These are phyloP conservation scores for Acropternis orthonyx DNA, from an alignment of 2,797 vertebrate species.

Conservation along the genomic window DNA sequence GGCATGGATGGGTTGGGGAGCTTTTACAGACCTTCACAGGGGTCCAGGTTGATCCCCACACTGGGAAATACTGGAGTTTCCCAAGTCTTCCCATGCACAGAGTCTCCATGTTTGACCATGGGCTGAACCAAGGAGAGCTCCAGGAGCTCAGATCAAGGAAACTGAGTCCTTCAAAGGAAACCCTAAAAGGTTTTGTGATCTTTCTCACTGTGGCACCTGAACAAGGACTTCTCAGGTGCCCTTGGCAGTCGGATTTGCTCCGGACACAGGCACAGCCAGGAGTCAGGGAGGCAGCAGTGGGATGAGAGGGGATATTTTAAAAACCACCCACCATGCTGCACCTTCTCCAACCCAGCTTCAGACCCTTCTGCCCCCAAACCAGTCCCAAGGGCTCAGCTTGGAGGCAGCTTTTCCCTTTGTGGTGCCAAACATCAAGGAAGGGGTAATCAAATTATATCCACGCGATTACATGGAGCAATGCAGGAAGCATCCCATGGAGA, in stretches of 20 bases:
- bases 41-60: neutral
- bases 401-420: neutral
- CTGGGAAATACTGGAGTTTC: neutral
- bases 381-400: neutral
- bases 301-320: neutral
- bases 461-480: neutral
- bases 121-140: neutral
- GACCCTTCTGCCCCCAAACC: neutral
- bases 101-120: neutral
- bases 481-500: neutral
- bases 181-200: neutral
- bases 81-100: neutral
- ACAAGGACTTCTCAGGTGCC: neutral
- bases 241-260: neutral
- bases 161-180: neutral
- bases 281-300: neutral
- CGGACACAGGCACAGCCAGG: neutral
- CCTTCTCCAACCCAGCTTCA: neutral
- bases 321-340: neutral
- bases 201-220: neutral
- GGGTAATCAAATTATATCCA: conserved; percentile 38
- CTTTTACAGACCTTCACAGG: neutral
- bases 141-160: neutral
- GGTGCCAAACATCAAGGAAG: neutral
- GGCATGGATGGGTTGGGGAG: neutral